Percentiles rank a stretch among this genome's conserved stretches.
Evolutionary conservation across 2,888 invertebrate species (phyloP).

Genomic region (Patella depressa): DNA sequence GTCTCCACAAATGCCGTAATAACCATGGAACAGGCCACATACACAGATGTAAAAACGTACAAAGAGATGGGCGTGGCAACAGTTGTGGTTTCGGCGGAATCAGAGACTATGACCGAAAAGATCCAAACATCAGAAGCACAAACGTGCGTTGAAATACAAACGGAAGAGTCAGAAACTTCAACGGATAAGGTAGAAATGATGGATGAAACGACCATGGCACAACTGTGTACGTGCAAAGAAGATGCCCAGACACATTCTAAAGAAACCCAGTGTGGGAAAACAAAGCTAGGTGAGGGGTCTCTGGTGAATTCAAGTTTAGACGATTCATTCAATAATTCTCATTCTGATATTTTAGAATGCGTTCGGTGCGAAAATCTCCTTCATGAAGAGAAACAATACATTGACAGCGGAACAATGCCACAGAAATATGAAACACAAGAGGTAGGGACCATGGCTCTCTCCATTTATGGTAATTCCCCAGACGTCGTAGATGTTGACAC

Average conservation of each 20-base stretch:
- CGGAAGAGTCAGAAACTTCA: slow-evolving; percentile 49
- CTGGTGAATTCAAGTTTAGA: background rate
- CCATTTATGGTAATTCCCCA: slow-evolving; percentile 36
- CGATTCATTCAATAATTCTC: background rate
- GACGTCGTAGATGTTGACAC: slow-evolving; percentile 42
- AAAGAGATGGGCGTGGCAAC: slow-evolving; percentile 56
- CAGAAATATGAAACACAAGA: slow-evolving; percentile 42
- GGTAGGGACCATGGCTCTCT: slow-evolving; percentile 55
- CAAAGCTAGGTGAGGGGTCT: background rate
- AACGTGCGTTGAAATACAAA: slow-evolving; percentile 48
- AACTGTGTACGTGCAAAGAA: slow-evolving; percentile 27
- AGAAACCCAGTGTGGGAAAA: slow-evolving; percentile 15
- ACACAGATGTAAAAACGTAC: slow-evolving; percentile 50
- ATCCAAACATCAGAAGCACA: slow-evolving; percentile 53
- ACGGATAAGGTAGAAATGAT: slow-evolving; percentile 41
- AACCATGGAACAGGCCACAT: slow-evolving; percentile 58
- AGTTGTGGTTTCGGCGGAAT: slow-evolving; percentile 48
- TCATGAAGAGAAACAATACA: slow-evolving; percentile 25
- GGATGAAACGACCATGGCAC: slow-evolving; percentile 47
- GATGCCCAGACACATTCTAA: background rate
- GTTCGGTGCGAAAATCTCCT: slow-evolving; percentile 29
- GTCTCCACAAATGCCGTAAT: slow-evolving; percentile 52
- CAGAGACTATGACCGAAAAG: slow-evolving; percentile 60
- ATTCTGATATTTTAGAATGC: slow-evolving; percentile 20
- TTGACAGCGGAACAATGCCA: slow-evolving; percentile 42